phyloP scores from a whole-genome alignment of 2,113 vertebrate genomes.

The Planiliza haematocheilus region DNA sequence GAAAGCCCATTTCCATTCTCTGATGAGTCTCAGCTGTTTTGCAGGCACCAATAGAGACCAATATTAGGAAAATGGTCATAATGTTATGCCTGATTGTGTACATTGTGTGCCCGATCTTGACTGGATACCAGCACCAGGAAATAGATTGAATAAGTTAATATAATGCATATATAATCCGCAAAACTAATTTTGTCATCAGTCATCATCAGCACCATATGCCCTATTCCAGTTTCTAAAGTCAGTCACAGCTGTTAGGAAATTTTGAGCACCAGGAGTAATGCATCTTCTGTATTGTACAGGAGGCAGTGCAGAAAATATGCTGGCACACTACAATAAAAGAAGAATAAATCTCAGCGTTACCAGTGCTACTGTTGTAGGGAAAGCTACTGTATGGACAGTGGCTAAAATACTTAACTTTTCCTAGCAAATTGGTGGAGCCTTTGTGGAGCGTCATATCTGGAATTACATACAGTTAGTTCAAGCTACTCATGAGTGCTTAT shows the following conservation, averaged over 20 bases:
- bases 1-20: too few species aligned
- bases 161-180: background rate
- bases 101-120: background rate
- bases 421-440: background rate
- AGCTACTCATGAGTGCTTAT: background rate
- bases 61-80: too few species aligned
- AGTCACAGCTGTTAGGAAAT: too few species aligned
- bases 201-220: background rate
- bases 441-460: too few species aligned
- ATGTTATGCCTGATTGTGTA: background rate
- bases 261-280: background rate
- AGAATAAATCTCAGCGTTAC: background rate
- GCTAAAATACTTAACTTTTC: background rate
- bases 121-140: background rate
- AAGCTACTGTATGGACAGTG: constrained; percentile 3
- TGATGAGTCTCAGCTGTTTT: too few species aligned
- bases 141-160: background rate
- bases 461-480: too few species aligned
- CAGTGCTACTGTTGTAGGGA: background rate
- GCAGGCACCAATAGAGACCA: too few species aligned
- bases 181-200: background rate
- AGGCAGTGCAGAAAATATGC: background rate
- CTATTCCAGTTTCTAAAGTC: background rate
- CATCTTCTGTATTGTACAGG: background rate
- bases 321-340: background rate